Base-by-base conservation (phyloP, 2,113 vertebrate species). In the Castor canadensis region DNA sequence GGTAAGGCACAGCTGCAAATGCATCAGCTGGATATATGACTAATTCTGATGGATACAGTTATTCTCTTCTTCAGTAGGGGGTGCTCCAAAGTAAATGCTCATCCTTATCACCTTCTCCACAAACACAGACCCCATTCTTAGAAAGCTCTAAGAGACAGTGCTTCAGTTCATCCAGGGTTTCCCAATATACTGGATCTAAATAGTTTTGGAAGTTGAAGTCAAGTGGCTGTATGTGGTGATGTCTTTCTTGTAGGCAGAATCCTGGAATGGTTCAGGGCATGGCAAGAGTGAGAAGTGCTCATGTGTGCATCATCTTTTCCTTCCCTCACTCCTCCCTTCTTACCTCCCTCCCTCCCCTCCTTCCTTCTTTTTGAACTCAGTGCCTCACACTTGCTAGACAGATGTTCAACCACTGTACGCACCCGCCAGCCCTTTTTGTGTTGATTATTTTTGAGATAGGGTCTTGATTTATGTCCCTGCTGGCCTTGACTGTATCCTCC, bases 81-180 rank as follows among this genome's bases (percentile, higher is more conserved):
- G 88, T 99, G 99, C 93, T 99, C 99, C 75, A 99, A 96, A 87
- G 99, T 99, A 97, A 99, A 99, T 0, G 99, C 99, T 98, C 99
- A 96, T 99, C 99, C 95, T 99, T 99, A 86, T 99, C 99, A 77
- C 99, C 99, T 99, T 99, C 99, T 86, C 99, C 99, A 11, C 99
- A 99, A 95, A 99, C 96, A 92, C 99, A 99, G 92, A 99, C 99
- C 90, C 99, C 99, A 0, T 99, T 99, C 96, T 99, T 99, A 77
- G 99, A 99, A 75, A 99, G 99, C 99, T 99, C 92, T 75, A 47
- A 62, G 67, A 43, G 58, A 35, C 43, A 24, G 58, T 6, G 0
- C n/a, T 84, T 12, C 38, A 43, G 64, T 73, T 40, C 8, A 52
- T 52, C 35, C n/a, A 64, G 9, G 45, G 30, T 54, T 28, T 92